Evolutionary conservation across 2,888 invertebrate genomes (phyloP).

Genomic region (Melanophora roralis): DNA sequence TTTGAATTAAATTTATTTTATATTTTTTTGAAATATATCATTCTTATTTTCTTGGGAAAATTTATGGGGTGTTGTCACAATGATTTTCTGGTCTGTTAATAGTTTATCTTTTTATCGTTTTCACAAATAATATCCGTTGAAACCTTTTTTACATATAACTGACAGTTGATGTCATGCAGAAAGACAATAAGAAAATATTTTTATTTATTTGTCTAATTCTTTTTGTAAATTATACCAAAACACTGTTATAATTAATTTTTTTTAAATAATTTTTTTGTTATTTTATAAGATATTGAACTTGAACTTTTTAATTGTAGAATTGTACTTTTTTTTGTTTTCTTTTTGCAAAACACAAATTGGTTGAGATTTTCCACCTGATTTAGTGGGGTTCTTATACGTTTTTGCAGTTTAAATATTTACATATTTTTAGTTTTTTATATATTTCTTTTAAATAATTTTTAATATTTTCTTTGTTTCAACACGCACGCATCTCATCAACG

Average conservation of each 20-base stretch:
- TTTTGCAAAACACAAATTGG: slow-evolving; percentile 38
- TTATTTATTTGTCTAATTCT: neutral
- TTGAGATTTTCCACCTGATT: slow-evolving; percentile 41
- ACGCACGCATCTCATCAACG: slow-evolving; percentile 50
- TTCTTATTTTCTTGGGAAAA: neutral
- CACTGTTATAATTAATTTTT: slow-evolving; percentile 15
- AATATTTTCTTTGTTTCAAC: slow-evolving; percentile 37
- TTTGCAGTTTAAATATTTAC: neutral
- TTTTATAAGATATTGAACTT: slow-evolving; percentile 53
- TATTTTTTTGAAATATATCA: slow-evolving; percentile 1
- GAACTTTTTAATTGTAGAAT: slow-evolving; percentile 35
- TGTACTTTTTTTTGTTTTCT: slow-evolving; percentile 21
- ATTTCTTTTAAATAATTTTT: slow-evolving; percentile 6
- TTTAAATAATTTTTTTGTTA: slow-evolving; percentile 29
- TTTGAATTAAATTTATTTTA: neutral
- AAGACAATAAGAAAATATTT: neutral
- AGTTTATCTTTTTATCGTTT: slow-evolving; percentile 29
- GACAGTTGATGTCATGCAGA: slow-evolving; percentile 39
- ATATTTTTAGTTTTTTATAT: neutral
- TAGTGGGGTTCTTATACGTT: neutral
- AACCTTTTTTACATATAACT: slow-evolving; percentile 32
- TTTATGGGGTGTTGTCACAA: slow-evolving; percentile 48
- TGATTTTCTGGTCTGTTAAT: slow-evolving; percentile 52
- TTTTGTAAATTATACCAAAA: slow-evolving; percentile 25
- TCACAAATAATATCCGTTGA: slow-evolving; percentile 5